Percentiles rank a stretch among this genome's conserved stretches.
phyloP scores from a whole-genome alignment of 35 echinoderm and acorn worm genomes.

The Heliocidaris tuberculata region DNA sequence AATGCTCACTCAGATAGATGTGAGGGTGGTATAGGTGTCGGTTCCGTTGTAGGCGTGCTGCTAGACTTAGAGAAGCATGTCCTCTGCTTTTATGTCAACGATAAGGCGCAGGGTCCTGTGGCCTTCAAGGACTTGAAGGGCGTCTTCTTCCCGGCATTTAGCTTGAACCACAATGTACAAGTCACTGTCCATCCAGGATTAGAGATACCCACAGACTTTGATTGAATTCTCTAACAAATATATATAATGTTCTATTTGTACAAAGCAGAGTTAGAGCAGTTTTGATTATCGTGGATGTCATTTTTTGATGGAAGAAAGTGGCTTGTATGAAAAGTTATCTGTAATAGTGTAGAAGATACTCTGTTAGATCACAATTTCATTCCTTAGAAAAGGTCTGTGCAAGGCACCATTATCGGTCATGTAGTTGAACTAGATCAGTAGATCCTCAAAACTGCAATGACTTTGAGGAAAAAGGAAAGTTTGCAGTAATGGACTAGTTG shows the following conservation, averaged over 20 bases:
- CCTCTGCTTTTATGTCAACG: constrained; percentile 85
- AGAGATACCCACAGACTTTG: constrained; percentile 84
- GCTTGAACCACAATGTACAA: constrained; percentile 95
- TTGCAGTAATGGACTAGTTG: not conserved
- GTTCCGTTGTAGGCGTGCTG: constrained; percentile 89
- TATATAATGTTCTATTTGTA: not conserved
- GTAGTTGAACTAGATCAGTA: not conserved
- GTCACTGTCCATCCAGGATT: constrained; percentile 93
- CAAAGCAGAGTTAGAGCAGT: not conserved
- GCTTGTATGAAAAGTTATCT: not conserved
- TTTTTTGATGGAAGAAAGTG: not conserved
- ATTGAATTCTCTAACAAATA: constrained; percentile 33
- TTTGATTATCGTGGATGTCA: not conserved
- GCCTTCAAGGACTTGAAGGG: constrained; percentile 83
- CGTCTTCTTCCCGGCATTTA: constrained; percentile 94
- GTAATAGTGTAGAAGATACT: not conserved
- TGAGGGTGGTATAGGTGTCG: constrained; percentile 91
- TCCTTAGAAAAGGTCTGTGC: not conserved
- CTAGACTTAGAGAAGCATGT: constrained; percentile 88
- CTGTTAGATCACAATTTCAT: not conserved
- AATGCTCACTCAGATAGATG: constrained; percentile 90
- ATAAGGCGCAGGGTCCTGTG: constrained; percentile 80
- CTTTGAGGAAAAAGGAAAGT: too few species aligned
- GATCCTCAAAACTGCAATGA: not conserved
- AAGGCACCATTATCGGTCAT: not conserved